Conservation (phyloP, 2,797 vertebrate species). For the Helicolenus hilgendorfi region DNA sequence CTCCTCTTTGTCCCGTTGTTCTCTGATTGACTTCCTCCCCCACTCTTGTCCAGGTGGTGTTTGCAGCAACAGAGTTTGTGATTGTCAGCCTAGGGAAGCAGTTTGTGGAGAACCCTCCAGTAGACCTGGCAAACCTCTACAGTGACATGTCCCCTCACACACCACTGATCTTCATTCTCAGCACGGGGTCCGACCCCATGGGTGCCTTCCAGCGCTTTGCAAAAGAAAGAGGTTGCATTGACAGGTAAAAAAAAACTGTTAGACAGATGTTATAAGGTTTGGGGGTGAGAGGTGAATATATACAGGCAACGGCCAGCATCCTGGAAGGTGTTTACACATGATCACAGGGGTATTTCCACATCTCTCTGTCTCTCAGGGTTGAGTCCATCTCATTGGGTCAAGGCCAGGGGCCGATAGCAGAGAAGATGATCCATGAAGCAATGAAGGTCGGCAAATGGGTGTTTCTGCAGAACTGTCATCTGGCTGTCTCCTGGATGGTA, state of each 20-base stretch:
- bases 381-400: constrained; percentile 93
- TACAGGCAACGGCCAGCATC: background rate
- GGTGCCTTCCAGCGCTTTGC: constrained; percentile 93
- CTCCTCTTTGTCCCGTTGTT: background rate
- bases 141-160: constrained; percentile 88
- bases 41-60: constrained; percentile 84
- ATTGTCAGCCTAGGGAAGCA: constrained; percentile 89
- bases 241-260: constrained; percentile 83
- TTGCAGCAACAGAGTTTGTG: constrained; percentile 92
- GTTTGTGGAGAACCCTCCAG: constrained; percentile 91
- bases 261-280: background rate
- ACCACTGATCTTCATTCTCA: constrained; percentile 92
- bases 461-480: constrained; percentile 93
- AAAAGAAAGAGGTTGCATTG: constrained; percentile 89
- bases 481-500: constrained; percentile 93
- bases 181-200: constrained; percentile 93
- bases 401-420: constrained; percentile 93
- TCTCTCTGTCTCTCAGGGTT: constrained; percentile 82
- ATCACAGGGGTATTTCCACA: background rate
- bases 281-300: background rate
- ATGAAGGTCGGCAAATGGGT: constrained; percentile 91
- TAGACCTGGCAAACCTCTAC: constrained; percentile 92
- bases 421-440: constrained; percentile 91
- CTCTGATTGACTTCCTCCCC: background rate
- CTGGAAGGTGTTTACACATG: background rate